Percentiles rank a stretch among this genome's conserved stretches.
Conservation (phyloP, 2,797 vertebrate species). For the Amblyopsis hoosieri region DNA sequence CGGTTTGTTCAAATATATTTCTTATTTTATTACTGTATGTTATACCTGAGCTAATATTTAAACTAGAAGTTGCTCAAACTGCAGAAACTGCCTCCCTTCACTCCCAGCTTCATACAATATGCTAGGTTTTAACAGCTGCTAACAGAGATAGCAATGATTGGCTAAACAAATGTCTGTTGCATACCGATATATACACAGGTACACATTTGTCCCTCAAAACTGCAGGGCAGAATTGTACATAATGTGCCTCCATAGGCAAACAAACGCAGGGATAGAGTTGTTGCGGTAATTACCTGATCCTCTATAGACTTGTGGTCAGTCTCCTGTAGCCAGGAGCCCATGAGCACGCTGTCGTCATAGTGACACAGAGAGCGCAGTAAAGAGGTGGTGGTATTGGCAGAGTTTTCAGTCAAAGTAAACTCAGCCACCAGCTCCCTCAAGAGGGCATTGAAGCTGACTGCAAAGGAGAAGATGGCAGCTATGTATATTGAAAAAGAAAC, state of each 20-base stretch:
- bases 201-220: no score
- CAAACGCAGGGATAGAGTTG: background rate
- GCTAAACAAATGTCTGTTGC: no score
- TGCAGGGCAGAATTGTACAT: no score
- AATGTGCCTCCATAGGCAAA: background rate
- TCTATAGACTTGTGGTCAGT: slow-evolving; percentile 98
- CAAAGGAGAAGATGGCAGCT: slow-evolving; percentile 28
- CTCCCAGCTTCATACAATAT: no score
- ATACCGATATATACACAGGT: no score
- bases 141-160: no score
- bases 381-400: slow-evolving; percentile 97
- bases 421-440: slow-evolving; percentile 96
- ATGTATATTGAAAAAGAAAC: slow-evolving; percentile 20
- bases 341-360: slow-evolving; percentile 97
- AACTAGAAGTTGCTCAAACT: no score
- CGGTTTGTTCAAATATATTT: no score
- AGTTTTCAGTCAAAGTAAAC: slow-evolving; percentile 98
- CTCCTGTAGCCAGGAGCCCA: slow-evolving; percentile 98
- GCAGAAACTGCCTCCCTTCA: no score
- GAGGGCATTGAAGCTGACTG: slow-evolving; percentile 94
- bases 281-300: slow-evolving; percentile 85
- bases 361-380: slow-evolving; percentile 96
- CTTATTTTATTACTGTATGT: no score
- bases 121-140: no score
- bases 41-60: no score